These are phyloP conservation scores for Oryzias melastigma DNA, from an alignment of 2,113 vertebrate genomes.

Conservation along the genomic window DNA sequence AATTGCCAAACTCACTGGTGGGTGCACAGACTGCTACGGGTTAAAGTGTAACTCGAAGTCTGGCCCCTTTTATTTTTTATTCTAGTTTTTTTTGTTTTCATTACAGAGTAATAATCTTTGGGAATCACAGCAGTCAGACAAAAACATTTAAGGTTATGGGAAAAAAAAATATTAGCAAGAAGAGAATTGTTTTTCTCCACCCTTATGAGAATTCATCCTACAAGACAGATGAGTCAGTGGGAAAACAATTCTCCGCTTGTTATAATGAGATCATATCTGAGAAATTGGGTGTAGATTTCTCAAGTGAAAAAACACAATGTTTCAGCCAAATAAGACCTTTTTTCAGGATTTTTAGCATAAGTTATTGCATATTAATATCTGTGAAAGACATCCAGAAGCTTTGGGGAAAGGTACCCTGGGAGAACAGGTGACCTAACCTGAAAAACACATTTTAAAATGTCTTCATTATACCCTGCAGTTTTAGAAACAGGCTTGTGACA, in stretches of 20 bases:
- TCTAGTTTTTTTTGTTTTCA: conserved; percentile 33
- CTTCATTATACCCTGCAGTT: background rate
- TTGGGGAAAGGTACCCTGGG: too few relatives aligned
- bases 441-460: too few relatives aligned
- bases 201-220: conserved; percentile 65
- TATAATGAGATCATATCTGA: conserved; percentile 66
- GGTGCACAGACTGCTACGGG: too few relatives aligned
- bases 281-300: conserved; percentile 36
- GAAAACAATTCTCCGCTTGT: conserved; percentile 60
- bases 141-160: conserved; percentile 6
- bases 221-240: conserved; percentile 55
- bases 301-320: conserved; percentile 17
- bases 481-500: background rate
- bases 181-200: conserved; percentile 61
- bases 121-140: conserved; percentile 35
- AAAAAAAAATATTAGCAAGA: conserved; percentile 40
- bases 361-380: conserved; percentile 2
- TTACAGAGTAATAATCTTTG: conserved; percentile 32
- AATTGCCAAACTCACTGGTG: too few relatives aligned
- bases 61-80: too few relatives aligned
- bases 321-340: conserved; percentile 18
- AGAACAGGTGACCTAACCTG: too few relatives aligned
- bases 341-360: conserved; percentile 24
- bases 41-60: too few relatives aligned
- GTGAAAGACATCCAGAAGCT: background rate